Evolutionary conservation across 2,888 invertebrate species (phyloP), one percentile per base, ranked within the genome.

Genomic region (Ophion slaviceki): DNA sequence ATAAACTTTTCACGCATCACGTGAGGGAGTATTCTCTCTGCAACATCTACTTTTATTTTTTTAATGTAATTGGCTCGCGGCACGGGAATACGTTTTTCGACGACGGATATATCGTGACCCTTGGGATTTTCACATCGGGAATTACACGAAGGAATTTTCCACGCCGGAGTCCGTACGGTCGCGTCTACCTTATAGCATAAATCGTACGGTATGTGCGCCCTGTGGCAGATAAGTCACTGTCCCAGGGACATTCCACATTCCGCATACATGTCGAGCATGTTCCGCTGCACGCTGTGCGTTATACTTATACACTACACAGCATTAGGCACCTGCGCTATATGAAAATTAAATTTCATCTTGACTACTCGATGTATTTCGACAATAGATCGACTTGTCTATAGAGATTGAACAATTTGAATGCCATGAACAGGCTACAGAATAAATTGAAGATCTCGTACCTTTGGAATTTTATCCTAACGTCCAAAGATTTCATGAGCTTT

Each of bases 141-240:
- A 61, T 61, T 20, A 61, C 61, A 20, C 20, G 24, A 17, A 61
- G 61, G 61, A 61, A 61, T 61, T 61, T 53, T 61, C 24, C 20
- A 20, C 61, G 24, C 20, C 24, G 17, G 71, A 40, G 72, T 24
- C n/a, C 14, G 11, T 62, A 62, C 61, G 20, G 47, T 36, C 70
- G 70, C 47, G 28, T 70, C 32, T 47, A 70, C 62, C 70, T 70
- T 61, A 7, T 7, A 40, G n/a, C 40, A 72, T 80, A 80, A 80
- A 80, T 80, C 72, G 80, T 72, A 53, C n/a, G 20, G 80, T 66
- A 72, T 57, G 72, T 57, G 64, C 57, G 40, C 64, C 40, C 40
- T 40, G 71, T 72, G 64, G 57, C 53, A 11, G 57, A 80, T 72
- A 80, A 72, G 80, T 79, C 72, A 72, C 66, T 40, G 80, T 80